A percentile compares a stretch with the other conserved stretches of the same genome.
Conservation (phyloP, 2,113 vertebrate species). For the Triplophysa rosa region DNA sequence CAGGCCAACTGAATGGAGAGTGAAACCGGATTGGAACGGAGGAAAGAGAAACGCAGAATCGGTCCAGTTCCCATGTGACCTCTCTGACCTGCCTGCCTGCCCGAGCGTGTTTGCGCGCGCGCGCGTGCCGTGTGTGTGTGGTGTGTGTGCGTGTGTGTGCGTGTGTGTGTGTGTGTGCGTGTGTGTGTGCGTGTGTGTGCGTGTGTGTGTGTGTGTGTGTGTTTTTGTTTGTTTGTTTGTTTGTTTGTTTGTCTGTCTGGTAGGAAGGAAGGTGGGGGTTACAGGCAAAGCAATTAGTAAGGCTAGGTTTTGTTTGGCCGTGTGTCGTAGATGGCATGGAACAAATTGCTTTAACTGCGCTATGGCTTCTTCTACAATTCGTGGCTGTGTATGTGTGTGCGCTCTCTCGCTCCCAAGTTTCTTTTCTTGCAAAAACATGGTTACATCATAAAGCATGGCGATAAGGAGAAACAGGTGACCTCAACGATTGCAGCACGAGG, state of each 20-base stretch:
- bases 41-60: slow-evolving; percentile 22
- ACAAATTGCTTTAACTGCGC: slow-evolving; percentile 58
- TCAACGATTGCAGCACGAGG: neutral
- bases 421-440: slow-evolving; percentile 1
- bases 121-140: no score
- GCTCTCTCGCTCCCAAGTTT: slow-evolving; percentile 4
- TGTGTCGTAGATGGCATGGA: slow-evolving; percentile 48
- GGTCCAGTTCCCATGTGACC: slow-evolving; percentile 42
- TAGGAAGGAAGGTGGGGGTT: slow-evolving; percentile 9
- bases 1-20: slow-evolving; percentile 66
- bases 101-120: neutral
- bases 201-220: no score
- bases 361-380: slow-evolving; percentile 53
- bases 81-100: slow-evolving; percentile 18
- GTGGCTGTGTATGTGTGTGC: slow-evolving; percentile 29
- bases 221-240: no score
- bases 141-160: no score
- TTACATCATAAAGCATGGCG: neutral
- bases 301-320: slow-evolving; percentile 30
- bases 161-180: no score
- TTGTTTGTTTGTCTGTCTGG: slow-evolving; percentile 18
- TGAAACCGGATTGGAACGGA: slow-evolving; percentile 44
- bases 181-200: no score
- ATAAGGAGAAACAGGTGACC: slow-evolving; percentile 37
- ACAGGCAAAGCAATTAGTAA: slow-evolving; percentile 47